A percentile compares a stretch with the other conserved stretches of the same genome.
Evolutionary conservation across 2,113 vertebrate species (phyloP).

Genomic region (Lepidothrix coronata): DNA sequence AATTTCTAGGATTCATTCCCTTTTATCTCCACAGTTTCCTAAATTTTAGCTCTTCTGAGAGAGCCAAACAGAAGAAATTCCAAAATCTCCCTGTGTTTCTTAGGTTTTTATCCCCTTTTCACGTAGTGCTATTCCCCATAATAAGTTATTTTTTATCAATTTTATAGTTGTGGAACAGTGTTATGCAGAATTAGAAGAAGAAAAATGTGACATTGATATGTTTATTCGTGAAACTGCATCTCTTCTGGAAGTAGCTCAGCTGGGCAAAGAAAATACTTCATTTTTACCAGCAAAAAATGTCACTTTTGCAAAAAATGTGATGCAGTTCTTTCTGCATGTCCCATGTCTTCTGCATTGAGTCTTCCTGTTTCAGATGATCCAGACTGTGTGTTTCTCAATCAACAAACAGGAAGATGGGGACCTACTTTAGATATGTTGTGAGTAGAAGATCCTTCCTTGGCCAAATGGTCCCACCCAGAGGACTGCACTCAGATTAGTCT

Average conservation of each 20-base stretch:
- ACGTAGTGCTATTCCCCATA: not conserved
- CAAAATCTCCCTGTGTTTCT: not conserved
- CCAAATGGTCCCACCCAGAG: not conserved
- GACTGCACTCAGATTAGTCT: not conserved
- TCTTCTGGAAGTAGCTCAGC: not conserved
- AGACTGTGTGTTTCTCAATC: not conserved
- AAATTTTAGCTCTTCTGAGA: constrained; percentile 20
- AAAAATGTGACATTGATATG: not conserved
- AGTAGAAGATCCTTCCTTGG: fast-evolving
- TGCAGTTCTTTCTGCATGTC: not conserved
- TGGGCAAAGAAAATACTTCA: not conserved
- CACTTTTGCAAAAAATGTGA: not conserved
- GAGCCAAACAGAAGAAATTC: not conserved
- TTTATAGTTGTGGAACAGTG: not conserved
- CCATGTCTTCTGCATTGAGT: not conserved
- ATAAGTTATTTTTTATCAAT: not conserved
- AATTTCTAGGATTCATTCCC: constrained; percentile 21
- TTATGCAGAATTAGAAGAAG: not conserved
- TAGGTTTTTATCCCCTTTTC: not conserved
- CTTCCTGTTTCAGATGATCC: not conserved
- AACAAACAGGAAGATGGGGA: not conserved
- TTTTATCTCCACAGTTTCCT: constrained; percentile 44
- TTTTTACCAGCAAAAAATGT: not conserved
- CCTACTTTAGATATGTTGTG: not conserved
- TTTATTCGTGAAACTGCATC: not conserved